Evolutionary conservation across 2,113 vertebrate species (phyloP).

Genomic region (Miniopterus natalensis): DNA sequence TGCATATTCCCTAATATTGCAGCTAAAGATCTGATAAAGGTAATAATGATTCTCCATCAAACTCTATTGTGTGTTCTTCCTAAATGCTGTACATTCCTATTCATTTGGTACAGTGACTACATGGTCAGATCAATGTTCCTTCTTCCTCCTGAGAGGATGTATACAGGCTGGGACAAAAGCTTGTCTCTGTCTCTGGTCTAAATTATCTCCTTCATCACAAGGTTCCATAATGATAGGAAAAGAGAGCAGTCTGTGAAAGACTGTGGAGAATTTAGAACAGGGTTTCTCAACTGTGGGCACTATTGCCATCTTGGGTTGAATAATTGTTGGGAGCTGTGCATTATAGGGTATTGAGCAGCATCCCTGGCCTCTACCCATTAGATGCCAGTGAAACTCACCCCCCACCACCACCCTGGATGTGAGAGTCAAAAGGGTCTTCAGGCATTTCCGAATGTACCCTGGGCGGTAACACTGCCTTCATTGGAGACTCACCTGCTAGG

Average conservation of each 20-base stretch:
- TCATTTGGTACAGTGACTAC: rapidly evolving
- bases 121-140: no score
- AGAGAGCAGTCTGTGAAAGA: not conserved
- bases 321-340: no score
- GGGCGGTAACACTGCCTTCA: rapidly evolving
- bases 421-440: not conserved
- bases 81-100: not conserved
- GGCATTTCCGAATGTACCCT: rapidly evolving
- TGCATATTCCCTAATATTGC: not conserved
- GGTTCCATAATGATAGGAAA: not conserved
- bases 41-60: rapidly evolving
- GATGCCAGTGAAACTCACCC: not conserved
- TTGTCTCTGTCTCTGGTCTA: not conserved
- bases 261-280: not conserved
- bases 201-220: not conserved
- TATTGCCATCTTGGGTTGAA: no score
- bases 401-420: not conserved
- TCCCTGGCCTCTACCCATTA: no score
- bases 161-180: no score
- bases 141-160: not conserved
- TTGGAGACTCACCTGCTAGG: not conserved
- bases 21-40: not conserved
- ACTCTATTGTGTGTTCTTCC: not conserved
- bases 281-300: not conserved
- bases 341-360: not conserved